Base-by-base conservation (phyloP, 2,797 vertebrate genomes). In the Peromyscus eremicus region DNA sequence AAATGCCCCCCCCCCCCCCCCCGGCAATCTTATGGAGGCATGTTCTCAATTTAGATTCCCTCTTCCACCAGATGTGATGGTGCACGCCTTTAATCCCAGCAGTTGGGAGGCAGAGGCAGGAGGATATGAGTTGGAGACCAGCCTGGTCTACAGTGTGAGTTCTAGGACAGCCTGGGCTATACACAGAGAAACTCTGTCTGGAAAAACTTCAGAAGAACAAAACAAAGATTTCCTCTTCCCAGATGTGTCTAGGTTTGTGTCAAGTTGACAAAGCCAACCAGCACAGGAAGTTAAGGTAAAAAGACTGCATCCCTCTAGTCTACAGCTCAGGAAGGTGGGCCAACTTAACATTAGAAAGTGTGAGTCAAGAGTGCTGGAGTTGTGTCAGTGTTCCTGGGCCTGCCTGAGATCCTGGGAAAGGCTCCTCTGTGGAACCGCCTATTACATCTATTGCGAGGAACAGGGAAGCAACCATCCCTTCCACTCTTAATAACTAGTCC, bases 401-500 rank as follows among this genome's bases (percentile, higher is more conserved):
- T 66, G 81, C 43, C 55, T 37, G 37, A 77, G 70, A 57, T 57
- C 94, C 80, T 81, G 85, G 92, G 92, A 90, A 96, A 71, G 84
- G 19, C 17, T 37, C 29, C 81, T 85, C 32, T 11, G 43, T 64
- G 12, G 66, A 91, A 89, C 55, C 16, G 0, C 75, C 91, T 91
- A 37, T 95, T 95, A 86, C 4, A 2, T 2, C 29, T 43, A 17
- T 12, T 90, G 8, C 34, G 27, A 57, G 2, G 3, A 21, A 49
- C 55, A 79, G 89, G 73, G 83, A 88, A 80, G 86, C 34, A 81
- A 46, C 32, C 17, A 2, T 25, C 57, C 29, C 10, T 55, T 13
- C 60, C 19, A 7, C n/a, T 23, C 37, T 90, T 94, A 94, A 91
- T 90, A 79, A 93, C 37, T 40, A 90, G 93, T 95, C 81, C 85